Evolutionary conservation across 2,797 vertebrate species (phyloP).

Genomic region (Gadopsis marmoratus): DNA sequence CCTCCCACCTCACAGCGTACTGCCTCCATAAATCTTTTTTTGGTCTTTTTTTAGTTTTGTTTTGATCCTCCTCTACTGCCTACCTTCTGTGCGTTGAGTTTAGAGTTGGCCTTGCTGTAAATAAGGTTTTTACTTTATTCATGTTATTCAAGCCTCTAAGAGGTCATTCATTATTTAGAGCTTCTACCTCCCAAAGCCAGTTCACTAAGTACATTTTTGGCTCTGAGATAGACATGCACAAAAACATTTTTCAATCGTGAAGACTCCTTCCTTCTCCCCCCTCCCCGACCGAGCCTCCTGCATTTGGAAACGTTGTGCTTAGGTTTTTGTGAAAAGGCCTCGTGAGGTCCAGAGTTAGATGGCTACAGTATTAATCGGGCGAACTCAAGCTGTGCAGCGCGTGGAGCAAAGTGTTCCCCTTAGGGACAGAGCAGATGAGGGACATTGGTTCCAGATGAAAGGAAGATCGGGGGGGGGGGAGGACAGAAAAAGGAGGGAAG

Average conservation of each 20-base stretch:
- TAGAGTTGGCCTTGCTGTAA: slow-evolving; percentile 64
- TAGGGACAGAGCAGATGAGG: slow-evolving; percentile 73
- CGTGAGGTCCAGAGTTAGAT: slow-evolving; percentile 73
- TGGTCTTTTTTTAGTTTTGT: slow-evolving; percentile 21
- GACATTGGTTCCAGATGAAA: slow-evolving; percentile 85
- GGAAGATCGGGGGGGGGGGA: slow-evolving; percentile 64
- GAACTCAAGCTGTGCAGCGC: slow-evolving; percentile 74
- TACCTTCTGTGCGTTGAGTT: slow-evolving; percentile 47
- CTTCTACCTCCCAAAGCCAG: slow-evolving; percentile 77
- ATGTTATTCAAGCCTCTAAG: slow-evolving; percentile 83
- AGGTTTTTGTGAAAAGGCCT: slow-evolving; percentile 65
- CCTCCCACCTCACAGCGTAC: slow-evolving; percentile 14
- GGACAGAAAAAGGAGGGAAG: slow-evolving; percentile 57
- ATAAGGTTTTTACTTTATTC: slow-evolving; percentile 81
- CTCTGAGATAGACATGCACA: slow-evolving; percentile 70
- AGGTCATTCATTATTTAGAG: slow-evolving; percentile 82
- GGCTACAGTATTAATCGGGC: slow-evolving; percentile 80
- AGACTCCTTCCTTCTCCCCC: slow-evolving; percentile 45
- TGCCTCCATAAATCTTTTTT: slow-evolving; percentile 28
- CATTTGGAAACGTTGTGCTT: slow-evolving; percentile 68
- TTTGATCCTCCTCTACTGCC: slow-evolving; percentile 24
- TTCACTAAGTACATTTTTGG: slow-evolving; percentile 84
- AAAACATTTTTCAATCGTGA: slow-evolving; percentile 67
- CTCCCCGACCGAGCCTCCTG: slow-evolving; percentile 32
- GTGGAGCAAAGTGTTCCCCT: slow-evolving; percentile 79